Conservation (phyloP, 2,888 invertebrate species). For the Andrena dorsata region DNA sequence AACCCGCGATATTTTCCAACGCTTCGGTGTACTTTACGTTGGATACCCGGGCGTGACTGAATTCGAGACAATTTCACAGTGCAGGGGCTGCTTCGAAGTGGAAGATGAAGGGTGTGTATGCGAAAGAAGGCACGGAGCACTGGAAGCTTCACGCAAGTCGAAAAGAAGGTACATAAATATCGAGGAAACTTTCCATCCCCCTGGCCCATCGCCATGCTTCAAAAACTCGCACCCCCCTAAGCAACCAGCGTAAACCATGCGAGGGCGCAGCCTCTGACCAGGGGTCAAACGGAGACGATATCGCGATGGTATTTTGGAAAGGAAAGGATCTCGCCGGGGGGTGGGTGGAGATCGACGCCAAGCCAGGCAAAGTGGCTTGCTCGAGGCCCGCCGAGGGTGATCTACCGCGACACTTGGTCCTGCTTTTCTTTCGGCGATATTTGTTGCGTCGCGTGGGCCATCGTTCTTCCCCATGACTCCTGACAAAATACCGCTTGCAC, state of each 20-base stretch:
- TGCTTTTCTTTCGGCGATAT: slow-evolving; percentile 39
- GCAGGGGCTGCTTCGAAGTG: background rate
- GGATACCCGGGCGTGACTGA: no score
- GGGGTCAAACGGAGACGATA: slow-evolving; percentile 63
- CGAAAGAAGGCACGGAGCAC: background rate
- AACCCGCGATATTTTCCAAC: no score
- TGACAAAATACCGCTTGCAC: slow-evolving; percentile 10
- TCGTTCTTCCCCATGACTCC: slow-evolving; percentile 10
- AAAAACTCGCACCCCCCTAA: slow-evolving; percentile 68
- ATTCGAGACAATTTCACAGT: background rate
- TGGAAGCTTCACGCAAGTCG: background rate
- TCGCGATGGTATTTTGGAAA: slow-evolving; percentile 26
- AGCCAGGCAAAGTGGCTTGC: slow-evolving; percentile 43
- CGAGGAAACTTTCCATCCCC: slow-evolving; percentile 14
- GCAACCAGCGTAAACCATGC: slow-evolving; percentile 68
- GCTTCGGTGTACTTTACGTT: no score
- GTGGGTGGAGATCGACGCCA: slow-evolving; percentile 47
- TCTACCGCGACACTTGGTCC: slow-evolving; percentile 64
- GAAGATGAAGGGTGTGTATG: background rate
- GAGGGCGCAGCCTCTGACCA: slow-evolving; percentile 61
- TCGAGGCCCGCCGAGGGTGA: background rate
- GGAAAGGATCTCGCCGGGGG: slow-evolving; percentile 25
- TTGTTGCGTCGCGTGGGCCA: slow-evolving; percentile 23
- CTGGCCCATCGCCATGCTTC: slow-evolving; percentile 60
- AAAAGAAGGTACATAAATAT: slow-evolving; percentile 15